Evolutionary conservation across 2,888 invertebrate species (phyloP), one percentile per base, ranked within the genome.

Genomic region (Lepas anatifera): DNA sequence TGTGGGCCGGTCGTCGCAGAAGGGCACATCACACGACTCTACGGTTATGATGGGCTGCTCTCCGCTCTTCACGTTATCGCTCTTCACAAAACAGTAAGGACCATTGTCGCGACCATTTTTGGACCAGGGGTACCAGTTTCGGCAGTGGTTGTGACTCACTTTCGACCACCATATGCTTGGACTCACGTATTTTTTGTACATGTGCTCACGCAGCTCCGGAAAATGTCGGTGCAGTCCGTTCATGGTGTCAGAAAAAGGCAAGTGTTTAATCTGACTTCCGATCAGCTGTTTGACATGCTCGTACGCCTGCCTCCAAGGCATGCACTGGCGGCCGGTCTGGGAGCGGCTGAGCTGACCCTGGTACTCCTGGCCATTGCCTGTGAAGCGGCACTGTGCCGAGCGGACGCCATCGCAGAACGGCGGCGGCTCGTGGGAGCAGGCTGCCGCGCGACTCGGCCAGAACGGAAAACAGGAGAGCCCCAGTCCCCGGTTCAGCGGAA

Each of bases 281-380:
- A 66, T 25, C 66, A 66, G 37, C 1, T n/a, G 39, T 13, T 66
- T 25, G 16, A 66, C 41, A 27, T 41, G 32, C 10, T 27, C 39
- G 39, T 66, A 66, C 25, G 66, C 66, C 4, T 18, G 2, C n/a
- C 25, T 39, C 66, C 66, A 66, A 13, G 66, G 39, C 39, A 66
- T 16, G 13, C 66, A 66, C 0, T 13, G 18, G 13, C 41, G 66
- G 13, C 66, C 66, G 1, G 66, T 25, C 37, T 41, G 66, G 0
- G 39, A 39, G 1, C 66, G 39, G 7, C 6, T 39, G 25, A 13
- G 39, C 4, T 2, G 39, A 1, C 66, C 66, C 39, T 39, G 37
- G 39, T 66, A 66, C 27, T 66, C 66, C 39, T 66, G 66, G n/a
- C 66, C 66, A 27, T 66, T 66, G n/a, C 66, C 66, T 8, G 66